These are phyloP conservation scores for Marmota flaviventris DNA, from an alignment of 2,113 vertebrate species.

Conservation along the genomic window DNA sequence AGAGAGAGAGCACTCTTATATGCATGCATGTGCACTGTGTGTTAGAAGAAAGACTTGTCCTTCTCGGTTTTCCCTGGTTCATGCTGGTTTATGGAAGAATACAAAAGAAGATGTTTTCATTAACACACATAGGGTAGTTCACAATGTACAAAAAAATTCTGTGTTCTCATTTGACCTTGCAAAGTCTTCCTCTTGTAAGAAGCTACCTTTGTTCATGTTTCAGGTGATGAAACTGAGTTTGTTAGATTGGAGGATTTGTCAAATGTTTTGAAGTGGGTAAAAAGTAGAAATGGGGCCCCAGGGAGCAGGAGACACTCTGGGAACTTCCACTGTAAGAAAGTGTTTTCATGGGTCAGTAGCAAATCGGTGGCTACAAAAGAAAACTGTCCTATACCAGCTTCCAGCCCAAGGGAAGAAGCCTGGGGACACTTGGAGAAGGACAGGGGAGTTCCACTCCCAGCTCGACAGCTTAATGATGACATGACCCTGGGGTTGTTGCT, in stretches of 20 bases:
- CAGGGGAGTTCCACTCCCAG: neutral
- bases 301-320: fast-evolving
- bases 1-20: no score
- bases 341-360: neutral
- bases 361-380: neutral
- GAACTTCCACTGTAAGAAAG: neutral
- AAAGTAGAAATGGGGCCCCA: neutral
- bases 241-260: neutral
- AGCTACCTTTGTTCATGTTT: neutral
- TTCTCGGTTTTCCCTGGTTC: neutral
- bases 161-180: neutral
- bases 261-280: neutral
- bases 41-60: neutral
- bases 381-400: neutral
- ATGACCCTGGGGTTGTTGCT: neutral
- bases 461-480: neutral
- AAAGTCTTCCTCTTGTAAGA: neutral
- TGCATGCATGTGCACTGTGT: no score
- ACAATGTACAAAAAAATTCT: neutral
- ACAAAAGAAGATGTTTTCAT: neutral
- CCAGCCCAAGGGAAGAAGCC: neutral
- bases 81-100: neutral
- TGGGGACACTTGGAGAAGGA: neutral
- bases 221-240: neutral
- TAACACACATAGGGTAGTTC: neutral